Evolutionary conservation across 2,888 invertebrate genomes (phyloP).

Genomic region (Agrochola macilenta): DNA sequence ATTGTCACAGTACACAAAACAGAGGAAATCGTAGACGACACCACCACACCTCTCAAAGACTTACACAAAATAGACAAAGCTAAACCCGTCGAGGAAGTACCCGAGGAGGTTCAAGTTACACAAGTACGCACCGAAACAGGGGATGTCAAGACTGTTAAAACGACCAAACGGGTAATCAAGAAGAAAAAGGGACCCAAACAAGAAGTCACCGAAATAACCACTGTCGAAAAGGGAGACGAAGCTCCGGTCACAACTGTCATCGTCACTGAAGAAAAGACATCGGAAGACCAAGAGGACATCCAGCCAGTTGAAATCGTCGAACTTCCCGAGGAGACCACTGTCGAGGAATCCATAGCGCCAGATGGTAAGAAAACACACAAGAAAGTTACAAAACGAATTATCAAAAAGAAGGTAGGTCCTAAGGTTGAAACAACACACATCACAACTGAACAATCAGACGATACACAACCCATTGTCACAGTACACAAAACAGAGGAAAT

Average conservation of each 20-base stretch:
- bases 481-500: conserved; percentile 79
- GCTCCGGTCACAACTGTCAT: conserved; percentile 66
- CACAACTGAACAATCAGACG: conserved; percentile 71
- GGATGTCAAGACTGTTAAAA: conserved; percentile 71
- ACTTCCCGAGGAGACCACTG: conserved; percentile 18
- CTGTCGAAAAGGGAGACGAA: conserved; percentile 76
- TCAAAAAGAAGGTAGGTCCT: conserved; percentile 38
- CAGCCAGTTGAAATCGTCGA: conserved; percentile 8
- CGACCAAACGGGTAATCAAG: conserved; percentile 68
- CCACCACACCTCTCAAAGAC: conserved; percentile 14
- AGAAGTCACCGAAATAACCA: conserved; percentile 63
- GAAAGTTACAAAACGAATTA: background rate
- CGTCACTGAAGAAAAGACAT: conserved; percentile 55
- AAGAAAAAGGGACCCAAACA: conserved; percentile 68
- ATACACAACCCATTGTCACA: conserved; percentile 81
- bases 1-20: background rate
- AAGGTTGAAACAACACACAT: conserved; percentile 30
- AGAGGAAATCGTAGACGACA: background rate
- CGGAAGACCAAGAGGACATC: conserved; percentile 55
- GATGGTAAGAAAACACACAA: conserved; percentile 31
- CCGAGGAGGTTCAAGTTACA: conserved; percentile 56
- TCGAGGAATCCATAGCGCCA: conserved; percentile 12
- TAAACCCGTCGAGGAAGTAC: conserved; percentile 53
- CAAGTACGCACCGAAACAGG: conserved; percentile 58
- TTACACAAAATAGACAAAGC: conserved; percentile 1